A percentile compares a stretch with the other conserved stretches of the same genome.
Conservation (phyloP, 2,888 invertebrate species). For the Drosophila sordidapex region DNA sequence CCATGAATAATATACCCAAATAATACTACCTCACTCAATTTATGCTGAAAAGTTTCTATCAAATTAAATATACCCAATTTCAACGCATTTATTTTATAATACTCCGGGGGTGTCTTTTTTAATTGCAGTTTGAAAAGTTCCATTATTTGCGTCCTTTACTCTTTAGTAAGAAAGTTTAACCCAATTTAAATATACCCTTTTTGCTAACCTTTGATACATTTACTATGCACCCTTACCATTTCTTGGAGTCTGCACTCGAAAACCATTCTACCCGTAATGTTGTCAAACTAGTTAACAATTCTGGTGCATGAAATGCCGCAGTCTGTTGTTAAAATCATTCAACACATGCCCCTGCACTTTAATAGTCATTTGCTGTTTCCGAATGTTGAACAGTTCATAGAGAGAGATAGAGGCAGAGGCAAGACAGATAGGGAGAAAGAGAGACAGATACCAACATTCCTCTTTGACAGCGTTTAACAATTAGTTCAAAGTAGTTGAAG, state of each 20-base stretch:
- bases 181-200: neutral
- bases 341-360: slow-evolving; percentile 54
- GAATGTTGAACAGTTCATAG: slow-evolving; percentile 29
- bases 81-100: neutral
- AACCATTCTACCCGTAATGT: slow-evolving; percentile 27
- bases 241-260: slow-evolving; percentile 1
- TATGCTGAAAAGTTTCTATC: slow-evolving; percentile 2
- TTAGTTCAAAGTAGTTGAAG: slow-evolving; percentile 31
- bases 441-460: slow-evolving; percentile 14
- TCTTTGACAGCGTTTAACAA: slow-evolving; percentile 59
- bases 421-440: neutral
- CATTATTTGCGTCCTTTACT: slow-evolving; percentile 1
- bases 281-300: slow-evolving; percentile 6
- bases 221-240: neutral
- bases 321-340: slow-evolving; percentile 61
- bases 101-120: neutral
- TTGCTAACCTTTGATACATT: neutral
- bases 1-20: neutral
- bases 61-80: slow-evolving; percentile 12
- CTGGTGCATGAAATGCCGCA: slow-evolving; percentile 23
- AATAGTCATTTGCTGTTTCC: slow-evolving; percentile 40
- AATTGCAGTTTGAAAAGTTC: slow-evolving; percentile 1
- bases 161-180: neutral
- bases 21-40: neutral
- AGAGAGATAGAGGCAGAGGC: neutral